Evolutionary conservation across 2,888 invertebrate species (phyloP), one percentile per base, ranked within the genome.

Genomic region (Rutpela maculata): DNA sequence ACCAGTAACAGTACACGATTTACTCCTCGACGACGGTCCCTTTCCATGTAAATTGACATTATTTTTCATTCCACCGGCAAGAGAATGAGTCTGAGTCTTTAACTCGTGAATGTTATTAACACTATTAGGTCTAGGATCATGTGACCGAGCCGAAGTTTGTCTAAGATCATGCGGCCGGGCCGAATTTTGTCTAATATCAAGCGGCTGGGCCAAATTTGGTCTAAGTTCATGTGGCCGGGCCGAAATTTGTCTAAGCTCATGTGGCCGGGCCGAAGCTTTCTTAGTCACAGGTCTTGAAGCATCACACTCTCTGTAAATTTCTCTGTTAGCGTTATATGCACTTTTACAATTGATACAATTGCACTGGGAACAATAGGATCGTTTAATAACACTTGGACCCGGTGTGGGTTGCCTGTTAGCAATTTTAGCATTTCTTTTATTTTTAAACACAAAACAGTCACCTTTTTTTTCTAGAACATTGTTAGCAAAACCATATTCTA

Each of bases 401-500:
- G 83, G 83, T 0, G 78, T 79, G 0, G 75, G 56, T 65, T 77
- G 76, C 18, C 80, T 76, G 18, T 67, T 76, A 7, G 78, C 76
- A 22, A 78, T 57, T 50, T 78, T 76, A 0, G 77, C 59, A 38
- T 73, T 71, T 35, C 62, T 68, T n/a, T 56, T 67, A 56, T 77
- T 81, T 56, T 77, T 82, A 22, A 86, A 76, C 31, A 80, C 60
- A 67, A 86, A 86, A 56, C 80, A 85, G 26, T 85, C 83, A 9
- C 85, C 87, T 18, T 80, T 82, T 68, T 78, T 84, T 77, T 85
- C 84, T 12, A 86, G 74, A 15, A 87, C 79, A 63, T 84, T 79
- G 60, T 86, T 86, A 4, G 84, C 85, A 70, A 76, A 85, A 3
- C 87, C 87, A 66, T 85, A 87, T 55, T 85, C 83, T 9, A 87